phyloP scores from a whole-genome alignment of 2,113 vertebrate species.

The Archilochus colubris region DNA sequence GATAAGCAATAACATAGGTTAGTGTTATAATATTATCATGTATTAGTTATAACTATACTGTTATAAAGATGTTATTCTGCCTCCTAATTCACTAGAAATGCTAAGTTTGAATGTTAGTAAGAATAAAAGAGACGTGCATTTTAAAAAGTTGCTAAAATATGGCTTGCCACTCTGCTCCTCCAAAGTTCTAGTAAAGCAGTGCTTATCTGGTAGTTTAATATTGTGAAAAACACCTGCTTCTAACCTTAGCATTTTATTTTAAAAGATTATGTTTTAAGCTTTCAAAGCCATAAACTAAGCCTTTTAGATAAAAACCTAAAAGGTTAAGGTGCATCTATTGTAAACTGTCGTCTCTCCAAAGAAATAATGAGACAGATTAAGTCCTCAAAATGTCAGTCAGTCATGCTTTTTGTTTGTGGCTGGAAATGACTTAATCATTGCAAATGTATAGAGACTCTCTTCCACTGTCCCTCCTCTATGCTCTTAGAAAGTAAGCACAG shows the following conservation, averaged over 20 bases:
- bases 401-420: not conserved
- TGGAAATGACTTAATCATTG: not conserved
- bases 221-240: not conserved
- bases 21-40: not conserved
- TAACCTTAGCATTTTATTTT: not conserved
- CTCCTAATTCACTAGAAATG: not conserved
- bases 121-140: not conserved
- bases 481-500: not conserved
- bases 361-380: not conserved
- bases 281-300: not conserved
- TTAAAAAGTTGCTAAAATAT: not conserved
- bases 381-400: not conserved
- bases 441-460: not conserved
- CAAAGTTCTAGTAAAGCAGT: not conserved
- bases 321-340: not conserved
- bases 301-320: slow-evolving; percentile 15
- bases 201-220: not conserved
- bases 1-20: not conserved
- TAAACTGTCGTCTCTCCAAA: not conserved
- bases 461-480: not conserved
- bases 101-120: not conserved
- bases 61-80: not conserved
- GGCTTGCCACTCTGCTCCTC: not conserved
- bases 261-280: not conserved
- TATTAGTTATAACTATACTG: not conserved